Evolutionary conservation across 2,888 invertebrate species (phyloP), one percentile per base, ranked within the genome.

Genomic region (Drosophila pegasa): DNA sequence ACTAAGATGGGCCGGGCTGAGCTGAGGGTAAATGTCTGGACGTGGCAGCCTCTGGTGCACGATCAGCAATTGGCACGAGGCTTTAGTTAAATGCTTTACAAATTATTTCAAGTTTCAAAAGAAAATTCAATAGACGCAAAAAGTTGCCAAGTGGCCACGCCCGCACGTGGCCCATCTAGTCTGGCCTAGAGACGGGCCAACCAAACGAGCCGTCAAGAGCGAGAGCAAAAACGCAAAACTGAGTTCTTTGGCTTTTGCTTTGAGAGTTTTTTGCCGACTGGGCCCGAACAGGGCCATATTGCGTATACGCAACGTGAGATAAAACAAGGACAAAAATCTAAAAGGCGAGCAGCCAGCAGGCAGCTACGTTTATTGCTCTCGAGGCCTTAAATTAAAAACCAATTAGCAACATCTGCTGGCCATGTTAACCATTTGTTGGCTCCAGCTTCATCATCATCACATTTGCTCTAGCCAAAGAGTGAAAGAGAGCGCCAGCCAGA

Each of bases 331-430:
- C 50, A 58, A 52, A 33, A 27, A 20, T 64, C 35, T n/a, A 50
- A 25, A 10, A 50, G 50, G 35, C 50, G n/a, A 22, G 18, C 40
- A 38, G 31, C 16, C 56, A 22, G 55, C 56, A 45, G 61, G 54
- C 40, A 56, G 40, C 56, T 65, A 55, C 71, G 80, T 78, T 80
- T 78, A 78, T 78, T 77, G 78, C 78, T 78, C 78, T 80, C 65
- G 78, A 80, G 78, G 78, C 78, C 78, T 78, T 78, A 78, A 78
- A 78, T 78, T 78, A 78, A 78, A 78, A 78, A 80, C 77, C 78
- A 78, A 78, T 78, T 78, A 78, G 78, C 64, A 78, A 73, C 78
- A 78, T 78, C 78, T 78, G 78, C 73, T 78, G 80, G 69, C 78
- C 73, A 76, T 78, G 78, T 78, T 80, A 78, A 33, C 67, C 75